Percentiles rank a stretch among this genome's conserved stretches.
Conservation (phyloP, 2,888 invertebrate species). For the Athalia cordata region DNA sequence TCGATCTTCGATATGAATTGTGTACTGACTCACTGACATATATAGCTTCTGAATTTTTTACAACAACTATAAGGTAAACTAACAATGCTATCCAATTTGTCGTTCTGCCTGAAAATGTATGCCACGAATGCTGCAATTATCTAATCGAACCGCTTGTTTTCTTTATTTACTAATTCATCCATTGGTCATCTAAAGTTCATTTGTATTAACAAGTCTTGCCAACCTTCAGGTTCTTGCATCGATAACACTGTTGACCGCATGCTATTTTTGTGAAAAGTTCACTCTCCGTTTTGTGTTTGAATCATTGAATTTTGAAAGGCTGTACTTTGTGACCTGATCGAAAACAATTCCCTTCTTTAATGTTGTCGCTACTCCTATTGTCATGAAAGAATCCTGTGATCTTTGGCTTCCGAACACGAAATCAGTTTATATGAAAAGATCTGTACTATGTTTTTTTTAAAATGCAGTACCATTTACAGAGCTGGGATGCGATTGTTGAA, state of each 20-base stretch:
- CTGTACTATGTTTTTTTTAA: conserved; percentile 32
- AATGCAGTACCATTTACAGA: conserved; percentile 76
- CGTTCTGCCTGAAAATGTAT: not conserved
- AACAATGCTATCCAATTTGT: not conserved
- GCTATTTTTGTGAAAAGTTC: too few relatives aligned
- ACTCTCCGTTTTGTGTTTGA: too few relatives aligned
- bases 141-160: too few relatives aligned
- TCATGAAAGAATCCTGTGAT: conserved; percentile 52
- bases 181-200: too few relatives aligned
- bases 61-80: conserved; percentile 15
- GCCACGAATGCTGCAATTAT: not conserved
- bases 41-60: conserved; percentile 18
- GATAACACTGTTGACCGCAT: too few relatives aligned
- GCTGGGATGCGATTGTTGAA: conserved; percentile 84
- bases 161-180: too few relatives aligned
- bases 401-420: conserved; percentile 72
- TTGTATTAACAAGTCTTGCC: too few relatives aligned
- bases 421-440: conserved; percentile 34
- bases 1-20: not conserved
- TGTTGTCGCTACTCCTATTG: not conserved
- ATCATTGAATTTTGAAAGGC: too few relatives aligned
- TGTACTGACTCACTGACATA: conserved; percentile 35
- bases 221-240: too few relatives aligned
- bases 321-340: not conserved
- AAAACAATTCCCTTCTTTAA: not conserved